Percentiles rank a stretch among this genome's conserved stretches.
phyloP scores from a whole-genome alignment of 2,797 vertebrate genomes.

The Mastacembelus armatus region DNA sequence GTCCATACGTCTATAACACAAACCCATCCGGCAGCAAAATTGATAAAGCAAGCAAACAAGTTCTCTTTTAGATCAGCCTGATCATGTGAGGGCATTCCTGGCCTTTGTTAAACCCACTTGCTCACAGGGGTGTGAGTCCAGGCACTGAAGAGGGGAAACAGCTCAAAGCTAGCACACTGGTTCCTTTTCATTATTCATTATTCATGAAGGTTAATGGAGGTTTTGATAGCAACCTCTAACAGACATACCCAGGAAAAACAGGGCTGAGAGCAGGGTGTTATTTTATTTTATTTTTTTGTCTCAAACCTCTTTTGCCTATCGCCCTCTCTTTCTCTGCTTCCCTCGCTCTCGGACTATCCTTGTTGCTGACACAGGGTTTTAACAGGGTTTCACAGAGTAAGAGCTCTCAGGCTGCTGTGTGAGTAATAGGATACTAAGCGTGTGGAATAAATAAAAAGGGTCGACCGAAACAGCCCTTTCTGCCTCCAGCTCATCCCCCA shows the following conservation, averaged over 20 bases:
- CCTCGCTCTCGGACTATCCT: constrained; percentile 34
- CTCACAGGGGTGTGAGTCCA: constrained; percentile 47
- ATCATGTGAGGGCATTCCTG: constrained; percentile 18
- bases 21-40: constrained; percentile 39
- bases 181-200: constrained; percentile 77
- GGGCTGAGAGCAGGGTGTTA: constrained; percentile 51
- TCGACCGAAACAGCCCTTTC: constrained; percentile 41
- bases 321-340: constrained; percentile 28
- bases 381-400: constrained; percentile 70
- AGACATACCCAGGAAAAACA: constrained; percentile 61
- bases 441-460: constrained; percentile 70
- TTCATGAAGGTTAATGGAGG: constrained; percentile 78
- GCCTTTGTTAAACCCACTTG: constrained; percentile 36
- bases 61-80: constrained; percentile 31
- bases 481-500: constrained; percentile 36
- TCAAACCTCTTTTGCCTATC: constrained; percentile 66
- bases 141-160: constrained; percentile 16
- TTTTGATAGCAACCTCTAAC: constrained; percentile 67
- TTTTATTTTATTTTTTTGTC: too few species aligned
- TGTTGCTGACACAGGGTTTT: constrained; percentile 73
- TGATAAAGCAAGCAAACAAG: constrained; percentile 33
- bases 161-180: constrained; percentile 64
- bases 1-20: constrained; percentile 49
- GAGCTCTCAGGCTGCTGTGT: constrained; percentile 67
- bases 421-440: constrained; percentile 73